Evolutionary conservation across 2,113 vertebrate genomes (phyloP).

Genomic region (Melospiza georgiana): DNA sequence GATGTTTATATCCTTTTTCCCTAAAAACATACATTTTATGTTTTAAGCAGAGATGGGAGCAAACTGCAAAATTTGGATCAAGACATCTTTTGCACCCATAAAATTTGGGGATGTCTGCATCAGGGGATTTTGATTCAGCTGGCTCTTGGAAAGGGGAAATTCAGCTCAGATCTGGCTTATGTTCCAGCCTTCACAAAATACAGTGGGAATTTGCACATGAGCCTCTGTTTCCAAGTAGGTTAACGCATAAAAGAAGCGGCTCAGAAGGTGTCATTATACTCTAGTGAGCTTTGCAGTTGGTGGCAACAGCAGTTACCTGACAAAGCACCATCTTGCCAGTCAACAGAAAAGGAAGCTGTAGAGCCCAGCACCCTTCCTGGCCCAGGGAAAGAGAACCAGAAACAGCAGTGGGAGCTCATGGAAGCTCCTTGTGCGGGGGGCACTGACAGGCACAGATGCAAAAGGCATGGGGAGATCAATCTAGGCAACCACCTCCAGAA

Average conservation of each 20-base stretch:
- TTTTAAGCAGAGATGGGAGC: constrained; percentile 66
- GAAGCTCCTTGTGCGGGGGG: neutral
- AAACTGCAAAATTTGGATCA: constrained; percentile 66
- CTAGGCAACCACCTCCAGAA: neutral
- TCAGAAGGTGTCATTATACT: constrained; percentile 59
- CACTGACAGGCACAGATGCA: neutral
- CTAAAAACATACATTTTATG: constrained; percentile 73
- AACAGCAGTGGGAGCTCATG: neutral
- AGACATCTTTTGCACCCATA: constrained; percentile 63
- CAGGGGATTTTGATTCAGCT: constrained; percentile 63
- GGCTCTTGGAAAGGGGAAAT: constrained; percentile 56
- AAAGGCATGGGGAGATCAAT: neutral
- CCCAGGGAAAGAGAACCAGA: neutral
- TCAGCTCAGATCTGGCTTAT: constrained; percentile 57
- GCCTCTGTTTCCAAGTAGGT: constrained; percentile 67
- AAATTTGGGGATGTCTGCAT: constrained; percentile 68
- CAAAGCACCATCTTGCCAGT: constrained; percentile 61
- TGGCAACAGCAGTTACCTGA: constrained; percentile 65
- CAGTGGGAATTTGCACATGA: constrained; percentile 64
- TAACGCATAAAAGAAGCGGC: constrained; percentile 43
- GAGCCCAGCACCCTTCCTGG: constrained; percentile 6
- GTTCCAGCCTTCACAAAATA: constrained; percentile 51
- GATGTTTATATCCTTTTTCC: constrained; percentile 68
- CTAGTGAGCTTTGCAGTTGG: constrained; percentile 55
- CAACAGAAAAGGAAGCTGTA: constrained; percentile 55